phyloP scores from a whole-genome alignment of 2,888 invertebrate genomes.

The Aphodius granarius region DNA sequence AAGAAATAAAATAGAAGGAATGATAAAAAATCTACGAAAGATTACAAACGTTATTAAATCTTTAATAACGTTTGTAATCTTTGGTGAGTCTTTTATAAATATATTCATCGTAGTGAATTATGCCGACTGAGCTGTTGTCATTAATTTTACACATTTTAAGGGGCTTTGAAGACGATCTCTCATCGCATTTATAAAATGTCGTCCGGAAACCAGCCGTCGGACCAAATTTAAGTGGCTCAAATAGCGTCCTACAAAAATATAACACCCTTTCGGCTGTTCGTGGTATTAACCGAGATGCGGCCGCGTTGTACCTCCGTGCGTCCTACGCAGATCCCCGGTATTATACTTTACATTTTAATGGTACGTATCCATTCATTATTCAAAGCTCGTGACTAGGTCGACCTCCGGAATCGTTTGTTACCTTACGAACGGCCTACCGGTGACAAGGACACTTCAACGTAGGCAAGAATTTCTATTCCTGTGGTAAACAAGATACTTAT shows the following conservation, averaged over 20 bases:
- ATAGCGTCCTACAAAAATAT: slow-evolving; percentile 5
- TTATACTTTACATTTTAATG: slow-evolving; percentile 27
- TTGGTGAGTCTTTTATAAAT: too few species aligned
- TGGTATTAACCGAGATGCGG: slow-evolving; percentile 3
- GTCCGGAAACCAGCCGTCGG: not conserved
- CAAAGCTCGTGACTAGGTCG: slow-evolving; percentile 18
- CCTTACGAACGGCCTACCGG: not conserved
- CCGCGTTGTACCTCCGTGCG: not conserved
- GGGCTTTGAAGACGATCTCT: not conserved
- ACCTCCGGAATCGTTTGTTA: slow-evolving; percentile 10
- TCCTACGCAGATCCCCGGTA: slow-evolving; percentile 12
- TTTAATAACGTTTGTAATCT: too few species aligned
- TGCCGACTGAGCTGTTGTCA: not conserved
- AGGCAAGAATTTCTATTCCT: not conserved
- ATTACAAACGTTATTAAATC: too few species aligned
- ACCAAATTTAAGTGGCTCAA: slow-evolving; percentile 1
- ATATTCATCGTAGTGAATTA: not conserved
- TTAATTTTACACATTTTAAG: not conserved
- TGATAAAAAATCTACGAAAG: too few species aligned
- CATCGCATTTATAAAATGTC: not conserved
- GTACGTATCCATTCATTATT: slow-evolving; percentile 24
- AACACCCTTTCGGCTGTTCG: slow-evolving; percentile 2
- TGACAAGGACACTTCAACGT: slow-evolving; percentile 4
- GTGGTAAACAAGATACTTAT: not conserved
- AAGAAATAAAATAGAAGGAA: too few species aligned